phyloP scores from a whole-genome alignment of 2,113 vertebrate species.

The Nothoprocta perdicaria region DNA sequence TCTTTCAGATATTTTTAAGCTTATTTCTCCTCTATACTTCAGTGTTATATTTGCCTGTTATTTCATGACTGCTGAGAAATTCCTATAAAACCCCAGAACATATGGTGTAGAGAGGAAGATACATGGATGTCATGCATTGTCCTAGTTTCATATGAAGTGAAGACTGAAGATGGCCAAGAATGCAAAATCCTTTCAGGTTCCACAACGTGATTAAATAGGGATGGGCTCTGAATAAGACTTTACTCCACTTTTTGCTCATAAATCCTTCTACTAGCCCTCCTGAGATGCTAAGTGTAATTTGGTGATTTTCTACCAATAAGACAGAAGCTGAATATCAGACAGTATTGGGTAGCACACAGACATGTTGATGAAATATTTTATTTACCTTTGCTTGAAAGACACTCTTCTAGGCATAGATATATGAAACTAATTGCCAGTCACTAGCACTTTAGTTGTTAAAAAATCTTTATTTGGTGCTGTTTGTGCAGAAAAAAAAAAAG shows the following conservation, averaged over 20 bases:
- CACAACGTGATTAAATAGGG: background rate
- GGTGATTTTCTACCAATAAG: background rate
- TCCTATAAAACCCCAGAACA: background rate
- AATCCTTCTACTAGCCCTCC: background rate
- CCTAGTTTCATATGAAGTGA: background rate
- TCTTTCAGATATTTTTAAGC: background rate
- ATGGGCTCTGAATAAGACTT: background rate
- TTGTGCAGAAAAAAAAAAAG: background rate
- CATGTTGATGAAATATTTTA: background rate
- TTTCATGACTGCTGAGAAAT: background rate
- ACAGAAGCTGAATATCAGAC: background rate
- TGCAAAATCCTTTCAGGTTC: background rate
- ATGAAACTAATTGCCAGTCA: background rate
- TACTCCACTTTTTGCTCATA: background rate
- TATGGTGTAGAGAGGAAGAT: background rate
- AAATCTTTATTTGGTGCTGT: background rate
- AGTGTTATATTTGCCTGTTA: background rate
- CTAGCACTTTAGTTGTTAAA: background rate
- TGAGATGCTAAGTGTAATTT: background rate
- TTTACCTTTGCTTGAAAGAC: background rate
- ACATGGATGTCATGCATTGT: background rate
- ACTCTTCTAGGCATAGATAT: background rate
- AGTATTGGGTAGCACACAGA: background rate
- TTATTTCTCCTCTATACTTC: background rate
- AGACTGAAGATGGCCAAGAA: background rate